Evolutionary conservation across 2,888 invertebrate genomes (phyloP), one percentile per base, ranked within the genome.

Genomic region (Megastigmus dorsalis): DNA sequence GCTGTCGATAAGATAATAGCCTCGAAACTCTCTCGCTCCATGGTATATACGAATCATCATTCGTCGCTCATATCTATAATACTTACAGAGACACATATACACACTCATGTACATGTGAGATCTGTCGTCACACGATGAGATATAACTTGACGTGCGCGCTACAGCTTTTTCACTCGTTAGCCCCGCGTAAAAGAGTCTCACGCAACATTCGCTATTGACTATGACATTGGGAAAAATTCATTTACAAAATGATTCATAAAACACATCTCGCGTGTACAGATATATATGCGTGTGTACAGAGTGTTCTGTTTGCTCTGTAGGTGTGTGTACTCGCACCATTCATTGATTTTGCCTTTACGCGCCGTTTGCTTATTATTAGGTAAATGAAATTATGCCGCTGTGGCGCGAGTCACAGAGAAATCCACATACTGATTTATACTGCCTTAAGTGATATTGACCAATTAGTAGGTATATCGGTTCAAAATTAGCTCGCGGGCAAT

Each of bases 1-100:
- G 2, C 18, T n/a, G n/a, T n/a, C 26, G 65, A 71, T 63, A 62
- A 57, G 72, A 72, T 72, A 66, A n/a, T n/a, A 72, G 41, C 41
- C 26, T 23, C 28, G 10, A 33, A 10, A 23, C 20, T 41, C 36
- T 57, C 23, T n/a, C n/a, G n/a, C n/a, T n/a, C n/a, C n/a, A n/a
- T n/a, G n/a, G n/a, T 41, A 0, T 4, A n/a, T 41, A 50, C 48
- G 9, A 23, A 38, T 26, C 9, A 13, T 10, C 52, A 20, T 36
- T 33, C 30, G 7, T 48, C 45, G 20, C 18, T 20, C 13, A 18
- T 20, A 5, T 3, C n/a, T n/a, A n/a, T n/a, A n/a, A n/a, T n/a
- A n/a, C n/a, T n/a, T n/a, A n/a, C n/a, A n/a, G n/a, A n/a, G n/a
- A n/a, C n/a, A n/a, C n/a, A n/a, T n/a, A n/a, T n/a, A n/a, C n/a